Evolutionary conservation across 2,113 vertebrate species (phyloP).

Genomic region (Oenanthe oenanthe): DNA sequence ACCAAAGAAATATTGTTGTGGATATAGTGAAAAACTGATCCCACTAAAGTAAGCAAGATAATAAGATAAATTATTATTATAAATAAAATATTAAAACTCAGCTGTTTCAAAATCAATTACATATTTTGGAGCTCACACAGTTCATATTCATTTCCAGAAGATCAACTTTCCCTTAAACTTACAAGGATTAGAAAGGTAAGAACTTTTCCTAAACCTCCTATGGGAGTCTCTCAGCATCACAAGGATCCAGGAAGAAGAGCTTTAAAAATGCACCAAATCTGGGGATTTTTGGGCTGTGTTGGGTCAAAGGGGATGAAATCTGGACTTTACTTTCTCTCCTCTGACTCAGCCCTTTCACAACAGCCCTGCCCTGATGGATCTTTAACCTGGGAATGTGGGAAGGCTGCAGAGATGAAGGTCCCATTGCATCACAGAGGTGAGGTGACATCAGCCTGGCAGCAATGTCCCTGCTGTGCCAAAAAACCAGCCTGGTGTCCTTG

Average conservation of each 20-base stretch:
- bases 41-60: background rate
- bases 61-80: background rate
- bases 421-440: background rate
- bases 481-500: background rate
- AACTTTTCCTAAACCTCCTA: background rate
- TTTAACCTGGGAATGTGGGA: background rate
- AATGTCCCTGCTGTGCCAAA: background rate
- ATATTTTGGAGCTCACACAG: background rate
- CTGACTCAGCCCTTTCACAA: background rate
- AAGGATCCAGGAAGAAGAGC: background rate
- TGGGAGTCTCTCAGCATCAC: background rate
- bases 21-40: background rate
- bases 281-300: fast-evolving
- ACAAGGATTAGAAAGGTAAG: background rate
- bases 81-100: background rate
- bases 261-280: background rate
- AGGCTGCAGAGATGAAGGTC: background rate
- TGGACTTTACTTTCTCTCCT: background rate
- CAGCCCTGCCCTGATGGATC: fast-evolving
- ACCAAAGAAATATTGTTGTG: background rate
- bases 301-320: background rate
- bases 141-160: background rate
- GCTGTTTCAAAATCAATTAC: background rate
- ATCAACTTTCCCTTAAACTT: background rate
- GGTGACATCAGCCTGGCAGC: background rate